Base-by-base conservation (phyloP, 2,888 invertebrate species). In the Drosophila falleni region DNA sequence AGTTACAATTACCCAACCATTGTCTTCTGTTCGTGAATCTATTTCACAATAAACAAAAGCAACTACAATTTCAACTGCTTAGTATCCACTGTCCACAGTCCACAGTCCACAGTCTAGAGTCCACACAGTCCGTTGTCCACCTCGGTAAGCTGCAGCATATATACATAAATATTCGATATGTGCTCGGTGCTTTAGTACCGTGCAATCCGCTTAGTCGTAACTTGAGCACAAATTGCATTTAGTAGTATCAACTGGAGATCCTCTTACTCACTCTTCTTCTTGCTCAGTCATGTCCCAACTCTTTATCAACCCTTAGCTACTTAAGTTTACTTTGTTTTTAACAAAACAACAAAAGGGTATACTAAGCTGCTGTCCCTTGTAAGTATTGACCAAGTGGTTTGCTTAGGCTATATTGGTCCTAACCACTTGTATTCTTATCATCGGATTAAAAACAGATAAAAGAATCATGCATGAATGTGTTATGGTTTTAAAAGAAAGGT, bases 171-270 rank as follows among this genome's bases (percentile, higher is more conserved):
- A 80, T 80, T 80, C 75, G 64, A 78, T 80, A 70, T 81, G 73
- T 75, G 75, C 44, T 47, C 62, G 49, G 66, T 78, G 68, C 69
- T 71, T 78, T 67, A 80, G 81, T 78, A 76, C 70, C 78, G 64
- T 73, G 64, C 74, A 86, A 86, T 88, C 88, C 87, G 88, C 85
- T 86, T 86, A 88, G 68, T 73, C 72, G 79, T 65, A 74, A 78
- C 78, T 80, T 59, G 71, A 81, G 84, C 71, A 86, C 74, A 88
- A 86, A 86, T 86, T 88, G 88, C 80, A 83, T 81, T 83, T 77
- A 47, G 63, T 67, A 62, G 74, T 56, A 77, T 60, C 65, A 73
- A 70, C 67, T 61, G 74, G 56, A 61, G 62, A 71, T 60, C 50
- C 66, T 56, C 33, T 54, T 49, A 23, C 10, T 33, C 53, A 23